Evolutionary conservation across 2,888 invertebrate species (phyloP).

Genomic region (Cephus nigrinus): DNA sequence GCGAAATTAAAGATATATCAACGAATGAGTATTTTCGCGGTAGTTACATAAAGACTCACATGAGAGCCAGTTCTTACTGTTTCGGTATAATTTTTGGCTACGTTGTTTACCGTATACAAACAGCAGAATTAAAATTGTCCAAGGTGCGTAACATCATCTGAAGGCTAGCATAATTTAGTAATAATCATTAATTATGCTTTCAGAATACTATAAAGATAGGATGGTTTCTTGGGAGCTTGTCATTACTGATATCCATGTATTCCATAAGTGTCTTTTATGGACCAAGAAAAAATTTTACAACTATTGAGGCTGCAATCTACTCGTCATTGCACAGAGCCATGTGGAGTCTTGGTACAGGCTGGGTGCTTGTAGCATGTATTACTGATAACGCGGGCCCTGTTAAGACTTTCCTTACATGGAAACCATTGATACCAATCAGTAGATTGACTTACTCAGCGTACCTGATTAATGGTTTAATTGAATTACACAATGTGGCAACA

Average conservation of each 20-base stretch:
- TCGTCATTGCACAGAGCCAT: conserved; percentile 75
- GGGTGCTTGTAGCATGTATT: conserved; percentile 73
- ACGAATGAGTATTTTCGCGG: conserved; percentile 74
- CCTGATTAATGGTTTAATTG: conserved; percentile 78
- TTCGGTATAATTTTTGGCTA: conserved; percentile 77
- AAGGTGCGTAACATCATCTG: conserved; percentile 45
- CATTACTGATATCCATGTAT: conserved; percentile 70
- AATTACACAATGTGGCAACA: conserved; percentile 74
- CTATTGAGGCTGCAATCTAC: conserved; percentile 74
- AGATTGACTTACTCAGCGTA: conserved; percentile 80
- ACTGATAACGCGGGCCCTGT: conserved; percentile 75
- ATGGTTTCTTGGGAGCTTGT: conserved; percentile 45
- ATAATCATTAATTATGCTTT: background rate
- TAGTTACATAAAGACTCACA: conserved; percentile 80
- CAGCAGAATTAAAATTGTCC: conserved; percentile 55
- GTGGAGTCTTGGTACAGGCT: conserved; percentile 77
- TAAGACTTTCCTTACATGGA: conserved; percentile 72
- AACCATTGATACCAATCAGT: conserved; percentile 74
- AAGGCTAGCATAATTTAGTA: background rate
- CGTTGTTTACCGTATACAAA: conserved; percentile 74
- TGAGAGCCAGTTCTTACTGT: conserved; percentile 78
- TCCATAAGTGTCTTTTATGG: conserved; percentile 75
- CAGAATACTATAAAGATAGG: conserved; percentile 47
- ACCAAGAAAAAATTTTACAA: conserved; percentile 71
- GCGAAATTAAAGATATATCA: conserved; percentile 75